phyloP scores from a whole-genome alignment of 2,888 invertebrate species.

The Autographa gamma region DNA sequence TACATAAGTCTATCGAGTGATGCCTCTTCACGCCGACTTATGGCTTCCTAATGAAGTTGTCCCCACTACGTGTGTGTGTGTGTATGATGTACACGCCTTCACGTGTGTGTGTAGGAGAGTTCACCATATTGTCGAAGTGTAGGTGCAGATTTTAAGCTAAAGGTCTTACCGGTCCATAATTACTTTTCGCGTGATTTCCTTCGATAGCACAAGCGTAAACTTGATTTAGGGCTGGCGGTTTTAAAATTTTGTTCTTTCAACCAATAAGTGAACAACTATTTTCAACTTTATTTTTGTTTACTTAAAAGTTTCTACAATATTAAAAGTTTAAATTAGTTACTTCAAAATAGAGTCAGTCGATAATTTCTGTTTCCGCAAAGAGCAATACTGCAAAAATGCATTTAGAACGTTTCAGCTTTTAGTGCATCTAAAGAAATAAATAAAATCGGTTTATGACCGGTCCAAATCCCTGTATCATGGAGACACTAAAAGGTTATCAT shows the following conservation, averaged over 20 bases:
- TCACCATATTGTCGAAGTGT: conserved; percentile 39
- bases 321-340: too few relatives aligned
- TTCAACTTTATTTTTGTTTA: not conserved
- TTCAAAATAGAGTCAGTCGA: not conserved
- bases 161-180: conserved; percentile 83
- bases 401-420: conserved; percentile 8
- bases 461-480: conserved; percentile 34
- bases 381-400: not conserved
- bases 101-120: conserved; percentile 32
- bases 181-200: conserved; percentile 83
- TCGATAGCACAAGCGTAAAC: conserved; percentile 77
- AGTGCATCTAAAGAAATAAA: conserved; percentile 9
- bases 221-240: conserved; percentile 67
- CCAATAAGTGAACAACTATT: not conserved
- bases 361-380: not conserved
- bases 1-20: conserved; percentile 67
- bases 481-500: conserved; percentile 50
- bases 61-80: conserved; percentile 58
- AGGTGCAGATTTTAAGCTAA: conserved; percentile 75
- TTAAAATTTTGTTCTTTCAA: not conserved
- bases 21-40: conserved; percentile 76
- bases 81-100: conserved; percentile 43
- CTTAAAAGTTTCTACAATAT: not conserved
- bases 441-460: conserved; percentile 21
- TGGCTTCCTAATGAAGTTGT: conserved; percentile 86